phyloP scores from a whole-genome alignment of 2,113 vertebrate genomes.

The Onychorhynchus coronatus region DNA sequence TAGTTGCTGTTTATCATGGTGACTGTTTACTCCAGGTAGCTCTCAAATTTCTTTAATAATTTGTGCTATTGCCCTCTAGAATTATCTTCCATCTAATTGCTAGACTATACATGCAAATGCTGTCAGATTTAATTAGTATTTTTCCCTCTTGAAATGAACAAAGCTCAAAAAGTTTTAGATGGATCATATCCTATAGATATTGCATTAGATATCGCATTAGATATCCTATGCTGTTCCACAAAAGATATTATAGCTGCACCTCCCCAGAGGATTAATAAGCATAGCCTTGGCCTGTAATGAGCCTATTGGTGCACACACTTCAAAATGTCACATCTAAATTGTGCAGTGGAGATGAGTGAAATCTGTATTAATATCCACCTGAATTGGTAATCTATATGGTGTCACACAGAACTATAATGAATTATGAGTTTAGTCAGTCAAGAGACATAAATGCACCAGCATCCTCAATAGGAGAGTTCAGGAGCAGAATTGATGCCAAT shows the following conservation, averaged over 20 bases:
- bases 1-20: neutral
- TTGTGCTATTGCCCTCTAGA: conserved; percentile 27
- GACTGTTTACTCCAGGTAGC: conserved; percentile 13
- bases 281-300: neutral
- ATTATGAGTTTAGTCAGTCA: neutral
- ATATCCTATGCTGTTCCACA: neutral
- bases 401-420: neutral
- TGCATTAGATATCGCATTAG: neutral
- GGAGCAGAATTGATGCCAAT: neutral
- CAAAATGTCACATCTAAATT: neutral
- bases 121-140: conserved; percentile 57
- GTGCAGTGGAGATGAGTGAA: neutral
- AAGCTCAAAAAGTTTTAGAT: conserved; percentile 38
- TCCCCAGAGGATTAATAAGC: neutral
- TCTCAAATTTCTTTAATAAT: conserved; percentile 51
- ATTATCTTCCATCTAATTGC: conserved; percentile 42
- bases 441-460: neutral
- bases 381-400: neutral
- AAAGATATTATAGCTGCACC: neutral
- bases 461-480: neutral
- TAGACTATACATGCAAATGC: conserved; percentile 40
- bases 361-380: neutral
- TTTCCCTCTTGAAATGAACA: conserved; percentile 24
- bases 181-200: neutral
- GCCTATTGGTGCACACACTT: neutral